Base-by-base conservation (phyloP, 2,113 vertebrate species). In the Pampusana beccarii region DNA sequence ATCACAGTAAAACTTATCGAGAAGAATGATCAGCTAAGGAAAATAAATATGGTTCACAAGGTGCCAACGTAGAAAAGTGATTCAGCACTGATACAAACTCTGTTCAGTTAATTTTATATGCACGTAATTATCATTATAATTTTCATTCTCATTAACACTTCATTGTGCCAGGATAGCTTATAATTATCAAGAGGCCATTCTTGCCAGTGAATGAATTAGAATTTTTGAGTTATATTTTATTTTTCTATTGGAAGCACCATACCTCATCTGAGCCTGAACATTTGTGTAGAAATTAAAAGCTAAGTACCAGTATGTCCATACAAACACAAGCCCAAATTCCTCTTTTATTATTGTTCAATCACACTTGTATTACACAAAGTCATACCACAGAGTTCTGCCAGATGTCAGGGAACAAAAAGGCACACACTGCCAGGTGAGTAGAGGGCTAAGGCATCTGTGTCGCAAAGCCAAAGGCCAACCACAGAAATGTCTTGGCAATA, bases 381-480 rank as follows among this genome's bases (percentile, higher is more conserved):
- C 24, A 0, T 65, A 69, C 72, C 54, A 48, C 31, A 69, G 70
- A 15, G 21, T 69, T 94, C 71, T 90, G 71, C 53, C 81, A 86
- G 71, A 87, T 93, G 92, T 72, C 71, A 57, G 62, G 62, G 62
- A 80, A 91, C 56, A 74, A 83, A 86, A 83, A 82, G 33, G 70
- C 46, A 85, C 66, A 82, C 18, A 16, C 19, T 75, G 13, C 74
- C 67, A 90, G 79, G 57, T 92, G n/a, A 92, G 74, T 53, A 90
- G 28, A 64, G 66, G 44, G 36, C 71, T 40, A 31, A 66, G 58
- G 65, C 81, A 50, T 34, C 42, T 53, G 29, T 77, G 12, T 29
- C 69, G 50, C 58, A 92, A 90, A 94, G 78, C 74, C 66, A 53
- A 82, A 93, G 74, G 71, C 70, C 79, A 88, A 21, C 90, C 66